Evolutionary conservation across 2,113 vertebrate genomes (phyloP).

Genomic region (Catharus fuscescens): DNA sequence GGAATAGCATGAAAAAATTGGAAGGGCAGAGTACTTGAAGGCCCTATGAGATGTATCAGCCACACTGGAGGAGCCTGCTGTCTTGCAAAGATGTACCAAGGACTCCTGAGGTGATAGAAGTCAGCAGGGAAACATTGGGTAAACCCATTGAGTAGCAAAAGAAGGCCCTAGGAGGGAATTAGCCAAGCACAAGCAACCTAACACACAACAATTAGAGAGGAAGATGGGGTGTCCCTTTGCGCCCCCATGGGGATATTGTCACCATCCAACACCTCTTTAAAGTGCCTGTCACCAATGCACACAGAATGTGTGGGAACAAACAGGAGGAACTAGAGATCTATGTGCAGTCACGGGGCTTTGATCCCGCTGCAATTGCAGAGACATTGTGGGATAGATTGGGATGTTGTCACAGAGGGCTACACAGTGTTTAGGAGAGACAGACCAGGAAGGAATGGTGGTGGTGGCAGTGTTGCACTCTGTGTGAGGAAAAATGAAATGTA

Average conservation of each 20-base stretch:
- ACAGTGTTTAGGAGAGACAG: not conserved
- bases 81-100: not conserved
- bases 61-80: not conserved
- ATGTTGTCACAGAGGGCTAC: not conserved
- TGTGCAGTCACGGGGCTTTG: not conserved
- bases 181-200: not conserved
- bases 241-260: rapidly evolving
- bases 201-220: not conserved
- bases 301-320: not conserved
- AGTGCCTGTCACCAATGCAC: not conserved
- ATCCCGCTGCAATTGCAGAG: not conserved
- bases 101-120: not conserved
- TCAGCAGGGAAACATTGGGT: not conserved
- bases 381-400: not conserved
- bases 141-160: rapidly evolving
- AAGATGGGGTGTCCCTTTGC: not conserved
- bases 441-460: too few relatives aligned
- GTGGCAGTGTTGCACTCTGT: too few relatives aligned
- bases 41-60: not conserved
- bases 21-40: not conserved
- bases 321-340: not conserved
- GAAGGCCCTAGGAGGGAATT: not conserved
- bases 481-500: not conserved
- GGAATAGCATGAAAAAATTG: not conserved
- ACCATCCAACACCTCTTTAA: not conserved